A percentile compares a stretch with the other conserved stretches of the same genome.
Conservation (phyloP, 2,113 vertebrate genomes). For the Myiopsitta monachus region DNA sequence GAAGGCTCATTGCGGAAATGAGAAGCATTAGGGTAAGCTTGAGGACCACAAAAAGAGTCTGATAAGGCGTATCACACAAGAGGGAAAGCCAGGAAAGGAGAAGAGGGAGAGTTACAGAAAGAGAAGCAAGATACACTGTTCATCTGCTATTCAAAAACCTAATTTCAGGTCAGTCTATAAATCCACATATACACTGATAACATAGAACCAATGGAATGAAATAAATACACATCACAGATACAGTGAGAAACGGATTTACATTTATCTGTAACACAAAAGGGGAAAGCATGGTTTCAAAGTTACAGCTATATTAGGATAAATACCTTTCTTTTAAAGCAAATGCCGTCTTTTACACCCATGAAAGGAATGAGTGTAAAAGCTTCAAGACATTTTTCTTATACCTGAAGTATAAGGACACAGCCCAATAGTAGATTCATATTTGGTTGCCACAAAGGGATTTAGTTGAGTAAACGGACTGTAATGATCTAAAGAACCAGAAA, state of each 20-base stretch:
- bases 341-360: conserved; percentile 53
- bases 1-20: conserved; percentile 83
- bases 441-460: conserved; percentile 83
- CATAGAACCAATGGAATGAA: conserved; percentile 15
- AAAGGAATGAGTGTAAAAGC: conserved; percentile 22
- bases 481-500: conserved; percentile 86
- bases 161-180: conserved; percentile 2
- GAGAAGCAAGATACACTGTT: conserved; percentile 32
- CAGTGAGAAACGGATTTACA: not conserved
- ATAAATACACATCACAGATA: conserved; percentile 9
- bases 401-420: conserved; percentile 85
- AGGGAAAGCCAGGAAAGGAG: conserved; percentile 60
- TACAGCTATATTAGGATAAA: not conserved
- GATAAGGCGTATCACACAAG: conserved; percentile 68
- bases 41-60: conserved; percentile 88
- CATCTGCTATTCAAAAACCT: not conserved
- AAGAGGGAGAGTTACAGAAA: conserved; percentile 60
- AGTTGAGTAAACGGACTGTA: conserved; percentile 88
- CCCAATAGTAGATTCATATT: conserved; percentile 85
- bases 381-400: conserved; percentile 72
- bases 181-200: conserved; percentile 2
- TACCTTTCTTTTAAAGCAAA: not conserved
- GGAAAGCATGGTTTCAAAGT: not conserved
- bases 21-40: conserved; percentile 83
- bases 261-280: not conserved